Evolutionary conservation across 2,797 vertebrate species (phyloP), one percentile per base, ranked within the genome.

Genomic region (Schizothorax lantsangensis): DNA sequence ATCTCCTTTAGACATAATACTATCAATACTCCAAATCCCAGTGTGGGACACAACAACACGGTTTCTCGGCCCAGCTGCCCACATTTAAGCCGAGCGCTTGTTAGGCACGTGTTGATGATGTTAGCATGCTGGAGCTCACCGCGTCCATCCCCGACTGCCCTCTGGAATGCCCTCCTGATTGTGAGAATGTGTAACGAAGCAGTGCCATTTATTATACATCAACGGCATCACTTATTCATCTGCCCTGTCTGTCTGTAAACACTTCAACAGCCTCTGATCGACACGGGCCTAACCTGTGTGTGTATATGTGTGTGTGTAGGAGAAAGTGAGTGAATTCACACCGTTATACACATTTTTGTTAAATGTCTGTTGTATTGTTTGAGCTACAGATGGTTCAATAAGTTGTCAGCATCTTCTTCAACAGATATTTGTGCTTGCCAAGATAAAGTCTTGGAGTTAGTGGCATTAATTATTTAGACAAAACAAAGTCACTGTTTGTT

Each of bases 161-260:
- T 86, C 84, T 86, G 87, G 85, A 90, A 89, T 90, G 90, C 91
- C 91, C 93, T 93, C 90, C 92, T 94, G 94, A 94, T 93, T 93
- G 91, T 91, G 92, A 93, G 93, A 94, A 94, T 93, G 93, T 94
- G 92, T 94, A 94, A 94, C 92, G 93, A 94, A 94, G 91, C 90
- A 91, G 91, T 88, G 84, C 90, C 93, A 96, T 95, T 94, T 93
- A 95, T 96, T 94, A 96, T 96, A 91, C 92, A 96, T 95, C 93
- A 93, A 91, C 89, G 84, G 87, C 93, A 95, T 96, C 91, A 95
- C 95, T 96, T 95, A 96, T 96, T 96, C 90, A 96, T 95, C 92
- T 92, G 92, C 91, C 85, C 89, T 88, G 93, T 93, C 91, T 89
- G 93, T 94, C 92, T 94, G 94, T 93, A 94, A 94, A 95, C 94